Conservation (phyloP, 2,888 invertebrate species). For the Thysanoteuthis rhombus region DNA sequence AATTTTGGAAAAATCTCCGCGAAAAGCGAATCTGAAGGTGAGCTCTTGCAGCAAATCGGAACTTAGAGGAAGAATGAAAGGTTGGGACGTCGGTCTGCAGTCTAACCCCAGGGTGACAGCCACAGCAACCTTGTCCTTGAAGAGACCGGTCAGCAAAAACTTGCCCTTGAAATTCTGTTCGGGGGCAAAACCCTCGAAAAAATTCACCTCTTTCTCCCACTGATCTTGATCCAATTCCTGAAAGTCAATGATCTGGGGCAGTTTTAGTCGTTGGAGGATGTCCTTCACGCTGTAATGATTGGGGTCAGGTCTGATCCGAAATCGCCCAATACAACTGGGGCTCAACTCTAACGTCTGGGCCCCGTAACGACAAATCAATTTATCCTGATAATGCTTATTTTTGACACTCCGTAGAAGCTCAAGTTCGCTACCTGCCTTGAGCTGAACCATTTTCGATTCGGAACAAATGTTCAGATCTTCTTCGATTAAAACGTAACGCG, state of each 20-base stretch:
- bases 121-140: not conserved
- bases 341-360: not conserved
- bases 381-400: not conserved
- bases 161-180: not conserved
- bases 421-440: not conserved
- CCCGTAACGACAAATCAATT: not conserved
- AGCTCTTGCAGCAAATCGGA: not conserved
- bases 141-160: not conserved
- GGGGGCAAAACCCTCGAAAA: not conserved
- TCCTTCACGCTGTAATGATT: constrained; percentile 15
- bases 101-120: not conserved
- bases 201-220: not conserved
- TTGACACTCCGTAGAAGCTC: not conserved
- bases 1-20: not conserved
- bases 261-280: not conserved
- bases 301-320: not conserved
- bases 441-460: not conserved
- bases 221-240: not conserved
- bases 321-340: not conserved
- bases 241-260: constrained; percentile 13
- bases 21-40: not conserved
- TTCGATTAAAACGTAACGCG: not conserved
- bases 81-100: not conserved
- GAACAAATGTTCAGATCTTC: not conserved
- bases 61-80: not conserved